Percentiles rank a stretch among this genome's conserved stretches.
These are phyloP conservation scores for Dendropsophus ebraccatus DNA, from an alignment of 2,113 vertebrate species.

Conservation along the genomic window DNA sequence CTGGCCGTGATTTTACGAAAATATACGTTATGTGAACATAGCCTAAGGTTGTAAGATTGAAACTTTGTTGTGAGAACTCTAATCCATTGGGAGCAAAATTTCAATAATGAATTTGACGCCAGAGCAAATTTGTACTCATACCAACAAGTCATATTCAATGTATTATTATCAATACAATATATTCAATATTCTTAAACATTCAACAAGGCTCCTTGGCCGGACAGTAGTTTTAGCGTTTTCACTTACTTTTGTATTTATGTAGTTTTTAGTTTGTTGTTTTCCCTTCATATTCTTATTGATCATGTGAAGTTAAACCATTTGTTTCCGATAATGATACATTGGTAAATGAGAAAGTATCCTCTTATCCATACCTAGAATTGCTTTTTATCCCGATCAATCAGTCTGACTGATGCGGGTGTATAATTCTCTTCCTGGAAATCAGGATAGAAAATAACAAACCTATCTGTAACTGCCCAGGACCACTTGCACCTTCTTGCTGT, in stretches of 20 bases:
- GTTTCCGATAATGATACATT: background rate
- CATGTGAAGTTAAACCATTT: background rate
- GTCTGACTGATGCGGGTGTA: background rate
- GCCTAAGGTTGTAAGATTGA: no score
- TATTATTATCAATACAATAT: no score
- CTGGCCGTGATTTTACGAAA: no score
- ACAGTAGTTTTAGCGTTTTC: background rate
- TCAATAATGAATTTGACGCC: no score
- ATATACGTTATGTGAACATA: no score
- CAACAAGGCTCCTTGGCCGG: background rate
- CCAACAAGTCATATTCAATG: no score
- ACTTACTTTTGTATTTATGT: background rate
- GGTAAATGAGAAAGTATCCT: background rate
- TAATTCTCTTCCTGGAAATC: constrained; percentile 28
- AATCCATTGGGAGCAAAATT: no score
- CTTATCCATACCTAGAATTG: constrained; percentile 14
- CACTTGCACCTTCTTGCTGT: background rate
- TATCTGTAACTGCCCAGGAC: background rate
- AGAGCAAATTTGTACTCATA: no score
- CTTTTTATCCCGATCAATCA: background rate
- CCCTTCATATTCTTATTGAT: background rate
- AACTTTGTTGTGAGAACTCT: no score
- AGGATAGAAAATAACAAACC: constrained; percentile 4
- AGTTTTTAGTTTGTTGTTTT: no score
- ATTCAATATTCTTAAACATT: background rate